phyloP scores from a whole-genome alignment of 92 coral and sea anemone genomes.

The Phenganax stokvisi region DNA sequence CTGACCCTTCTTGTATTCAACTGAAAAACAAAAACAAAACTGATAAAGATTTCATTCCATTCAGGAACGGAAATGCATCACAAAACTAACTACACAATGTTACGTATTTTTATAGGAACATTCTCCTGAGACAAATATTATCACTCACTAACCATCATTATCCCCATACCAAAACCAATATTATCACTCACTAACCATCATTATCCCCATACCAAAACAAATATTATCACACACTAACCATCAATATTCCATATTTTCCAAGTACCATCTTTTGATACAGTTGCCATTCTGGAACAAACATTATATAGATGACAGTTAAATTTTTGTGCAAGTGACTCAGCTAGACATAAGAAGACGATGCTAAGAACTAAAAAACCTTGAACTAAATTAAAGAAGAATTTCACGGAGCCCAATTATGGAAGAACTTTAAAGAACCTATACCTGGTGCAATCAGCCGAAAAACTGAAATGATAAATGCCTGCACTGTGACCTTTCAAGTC shows the following conservation, averaged over 20 bases:
- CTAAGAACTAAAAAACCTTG: too few relatives aligned
- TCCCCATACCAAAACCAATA: too few relatives aligned
- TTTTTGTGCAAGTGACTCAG: too few relatives aligned
- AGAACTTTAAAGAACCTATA: slow-evolving; percentile 15
- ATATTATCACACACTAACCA: slow-evolving; percentile 48
- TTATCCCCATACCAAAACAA: not conserved
- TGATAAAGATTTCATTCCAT: not conserved
- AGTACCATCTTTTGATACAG: slow-evolving; percentile 96
- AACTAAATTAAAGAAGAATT: too few relatives aligned
- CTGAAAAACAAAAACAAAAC: slow-evolving; percentile 37
- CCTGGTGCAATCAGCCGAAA: slow-evolving; percentile 89
- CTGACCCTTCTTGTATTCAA: slow-evolving; percentile 85
- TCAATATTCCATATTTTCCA: slow-evolving; percentile 99
- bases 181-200: too few relatives aligned
- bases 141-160: too few relatives aligned
- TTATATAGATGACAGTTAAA: not conserved
- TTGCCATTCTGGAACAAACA: slow-evolving; percentile 63
- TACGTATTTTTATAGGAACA: too few relatives aligned
- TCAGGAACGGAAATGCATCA: not conserved
- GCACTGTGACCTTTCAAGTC: slow-evolving; percentile 97
- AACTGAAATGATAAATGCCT: slow-evolving; percentile 85
- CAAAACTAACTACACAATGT: not conserved
- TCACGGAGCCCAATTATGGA: not conserved
- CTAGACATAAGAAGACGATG: too few relatives aligned
- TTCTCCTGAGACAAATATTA: not conserved